A percentile compares a stretch with the other conserved stretches of the same genome.
These are phyloP conservation scores for Anguilla megastoma DNA, from an alignment of 2,797 vertebrate genomes.

Conservation along the genomic window DNA sequence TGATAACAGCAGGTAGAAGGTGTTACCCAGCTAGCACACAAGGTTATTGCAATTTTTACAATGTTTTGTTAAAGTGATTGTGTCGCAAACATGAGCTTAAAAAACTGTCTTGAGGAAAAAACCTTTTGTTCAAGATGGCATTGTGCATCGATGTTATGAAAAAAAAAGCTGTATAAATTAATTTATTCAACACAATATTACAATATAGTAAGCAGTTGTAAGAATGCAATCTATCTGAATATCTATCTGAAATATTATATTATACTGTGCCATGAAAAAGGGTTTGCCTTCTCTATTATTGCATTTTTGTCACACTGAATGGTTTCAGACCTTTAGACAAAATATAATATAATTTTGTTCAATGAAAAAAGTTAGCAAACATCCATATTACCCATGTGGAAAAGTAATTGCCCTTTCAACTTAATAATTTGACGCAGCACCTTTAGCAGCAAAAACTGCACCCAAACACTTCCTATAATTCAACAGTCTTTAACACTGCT, in stretches of 20 bases:
- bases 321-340: too few relatives aligned
- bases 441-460: too few relatives aligned
- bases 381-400: too few relatives aligned
- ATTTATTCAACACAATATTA: neutral
- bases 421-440: too few relatives aligned
- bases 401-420: too few relatives aligned
- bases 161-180: neutral
- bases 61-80: neutral
- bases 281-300: too few relatives aligned
- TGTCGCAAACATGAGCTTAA: neutral
- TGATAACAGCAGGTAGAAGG: neutral
- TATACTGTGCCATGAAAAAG: neutral
- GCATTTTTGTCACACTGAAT: too few relatives aligned
- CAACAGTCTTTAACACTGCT: too few relatives aligned
- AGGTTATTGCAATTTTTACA: neutral
- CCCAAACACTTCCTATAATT: too few relatives aligned
- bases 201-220: neutral
- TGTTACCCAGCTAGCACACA: neutral
- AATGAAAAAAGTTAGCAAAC: too few relatives aligned
- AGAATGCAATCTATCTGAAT: neutral
- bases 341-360: too few relatives aligned
- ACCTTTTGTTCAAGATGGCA: neutral
- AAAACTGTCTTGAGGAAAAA: neutral
- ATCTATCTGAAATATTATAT: neutral
- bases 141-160: neutral